Evolutionary conservation across 2,888 invertebrate genomes (phyloP).

Genomic region (Cheilosia vernalis): DNA sequence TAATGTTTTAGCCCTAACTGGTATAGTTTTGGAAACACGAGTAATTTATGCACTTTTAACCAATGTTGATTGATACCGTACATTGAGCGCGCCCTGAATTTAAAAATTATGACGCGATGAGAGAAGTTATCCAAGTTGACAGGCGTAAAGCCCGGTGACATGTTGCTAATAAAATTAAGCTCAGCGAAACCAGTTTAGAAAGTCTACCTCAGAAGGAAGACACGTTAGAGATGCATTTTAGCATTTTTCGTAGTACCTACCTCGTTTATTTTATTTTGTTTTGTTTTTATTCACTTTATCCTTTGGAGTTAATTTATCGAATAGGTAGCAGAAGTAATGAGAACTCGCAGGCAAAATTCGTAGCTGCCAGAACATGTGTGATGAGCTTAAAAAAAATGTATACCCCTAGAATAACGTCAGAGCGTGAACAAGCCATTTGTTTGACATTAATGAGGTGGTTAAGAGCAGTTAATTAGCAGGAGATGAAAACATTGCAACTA

Average conservation of each 20-base stretch:
- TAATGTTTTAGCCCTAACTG: background rate
- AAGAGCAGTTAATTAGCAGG: no score
- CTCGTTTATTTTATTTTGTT: background rate
- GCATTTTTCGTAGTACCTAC: background rate
- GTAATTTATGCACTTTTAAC: no score
- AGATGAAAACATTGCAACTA: no score
- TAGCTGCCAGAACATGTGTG: no score
- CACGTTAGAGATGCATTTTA: slow-evolving; percentile 32
- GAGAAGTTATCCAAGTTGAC: background rate
- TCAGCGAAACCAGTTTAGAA: slow-evolving; percentile 62
- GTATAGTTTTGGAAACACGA: background rate
- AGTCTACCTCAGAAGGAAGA: slow-evolving; percentile 35
- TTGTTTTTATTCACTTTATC: background rate
- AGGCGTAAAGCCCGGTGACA: slow-evolving; percentile 5
- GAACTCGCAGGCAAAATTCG: no score
- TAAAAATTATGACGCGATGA: background rate
- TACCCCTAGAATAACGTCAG: no score
- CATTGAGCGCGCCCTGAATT: no score
- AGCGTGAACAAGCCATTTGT: no score
- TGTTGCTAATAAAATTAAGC: background rate
- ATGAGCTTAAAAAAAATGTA: no score
- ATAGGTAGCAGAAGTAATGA: no score
- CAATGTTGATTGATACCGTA: no score
- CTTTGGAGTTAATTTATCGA: background rate
- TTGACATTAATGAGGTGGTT: no score